A percentile compares a stretch with the other conserved stretches of the same genome.
Evolutionary conservation across 2,888 invertebrate genomes (phyloP).

Genomic region (Cheilosia variabilis): DNA sequence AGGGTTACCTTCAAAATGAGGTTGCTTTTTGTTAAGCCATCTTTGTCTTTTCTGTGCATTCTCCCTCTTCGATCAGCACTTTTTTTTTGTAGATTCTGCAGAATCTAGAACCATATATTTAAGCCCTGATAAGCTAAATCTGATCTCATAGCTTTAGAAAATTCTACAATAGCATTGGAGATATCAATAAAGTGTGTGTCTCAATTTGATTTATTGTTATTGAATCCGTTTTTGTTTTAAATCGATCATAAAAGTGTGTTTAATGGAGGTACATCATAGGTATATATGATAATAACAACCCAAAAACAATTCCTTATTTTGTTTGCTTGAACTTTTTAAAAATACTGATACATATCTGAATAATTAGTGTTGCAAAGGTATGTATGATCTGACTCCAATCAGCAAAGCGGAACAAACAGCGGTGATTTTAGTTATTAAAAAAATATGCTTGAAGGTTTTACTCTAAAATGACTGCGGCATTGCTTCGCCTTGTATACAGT

Average conservation of each 20-base stretch:
- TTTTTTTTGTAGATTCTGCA: constrained; percentile 99
- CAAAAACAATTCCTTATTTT: constrained; percentile 21
- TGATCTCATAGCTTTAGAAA: constrained; percentile 77
- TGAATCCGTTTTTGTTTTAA: constrained; percentile 51
- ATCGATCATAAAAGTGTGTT: constrained; percentile 37
- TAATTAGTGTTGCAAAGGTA: constrained; percentile 11
- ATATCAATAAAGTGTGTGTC: constrained; percentile 72
- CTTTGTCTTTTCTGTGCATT: constrained; percentile 97
- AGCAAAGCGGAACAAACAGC: constrained; percentile 28
- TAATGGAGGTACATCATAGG: constrained; percentile 42
- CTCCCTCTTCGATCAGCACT: constrained; percentile 98
- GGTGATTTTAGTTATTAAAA: constrained; percentile 12
- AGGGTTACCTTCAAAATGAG: constrained; percentile 98
- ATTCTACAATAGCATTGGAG: constrained; percentile 76
- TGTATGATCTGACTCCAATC: constrained; percentile 21
- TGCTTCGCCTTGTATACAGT: background rate
- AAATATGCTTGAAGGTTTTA: constrained; percentile 5
- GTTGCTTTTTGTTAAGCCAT: constrained; percentile 98
- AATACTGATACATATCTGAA: constrained; percentile 68
- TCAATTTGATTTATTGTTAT: constrained; percentile 55
- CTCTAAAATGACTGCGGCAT: background rate
- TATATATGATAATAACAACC: constrained; percentile 41
- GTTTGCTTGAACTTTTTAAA: constrained; percentile 12
- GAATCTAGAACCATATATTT: constrained; percentile 93
- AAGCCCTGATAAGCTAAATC: constrained; percentile 83